Evolutionary conservation across 2,797 vertebrate species (phyloP).

Genomic region (Capromys pilorides): DNA sequence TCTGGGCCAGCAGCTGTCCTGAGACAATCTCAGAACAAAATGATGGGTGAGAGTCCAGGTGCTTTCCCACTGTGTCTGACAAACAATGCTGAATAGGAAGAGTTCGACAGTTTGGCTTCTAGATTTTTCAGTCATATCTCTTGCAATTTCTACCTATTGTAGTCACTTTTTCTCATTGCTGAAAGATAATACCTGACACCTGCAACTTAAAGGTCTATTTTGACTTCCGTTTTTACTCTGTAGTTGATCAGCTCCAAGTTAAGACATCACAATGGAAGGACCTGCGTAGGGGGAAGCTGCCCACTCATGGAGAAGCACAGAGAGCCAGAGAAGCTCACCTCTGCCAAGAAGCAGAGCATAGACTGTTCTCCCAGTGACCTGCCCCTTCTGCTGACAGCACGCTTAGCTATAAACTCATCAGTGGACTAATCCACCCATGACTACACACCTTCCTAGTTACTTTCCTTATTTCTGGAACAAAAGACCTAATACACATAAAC

Average conservation of each 20-base stretch:
- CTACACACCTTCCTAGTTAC: neutral
- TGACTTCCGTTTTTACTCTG: neutral
- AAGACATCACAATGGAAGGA: neutral
- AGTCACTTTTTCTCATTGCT: neutral
- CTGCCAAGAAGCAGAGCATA: neutral
- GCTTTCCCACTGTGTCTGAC: neutral
- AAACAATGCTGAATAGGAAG: neutral
- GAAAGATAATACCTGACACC: neutral
- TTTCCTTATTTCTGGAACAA: neutral
- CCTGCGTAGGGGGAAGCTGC: too few species aligned
- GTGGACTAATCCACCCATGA: neutral
- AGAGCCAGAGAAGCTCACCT: too few species aligned
- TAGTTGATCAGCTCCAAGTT: neutral
- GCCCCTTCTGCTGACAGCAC: neutral
- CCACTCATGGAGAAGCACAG: neutral
- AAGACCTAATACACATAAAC: neutral
- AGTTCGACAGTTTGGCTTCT: neutral
- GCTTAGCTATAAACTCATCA: neutral
- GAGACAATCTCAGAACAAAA: neutral
- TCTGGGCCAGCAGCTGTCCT: neutral
- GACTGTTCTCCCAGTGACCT: neutral
- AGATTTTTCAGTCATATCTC: neutral
- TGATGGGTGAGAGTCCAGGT: neutral
- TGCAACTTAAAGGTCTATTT: neutral
- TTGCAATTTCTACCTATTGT: neutral